Evolutionary conservation across 1,140 invertebrate genomes (phyloP).

Genomic region (Leptopilina clavipes): DNA sequence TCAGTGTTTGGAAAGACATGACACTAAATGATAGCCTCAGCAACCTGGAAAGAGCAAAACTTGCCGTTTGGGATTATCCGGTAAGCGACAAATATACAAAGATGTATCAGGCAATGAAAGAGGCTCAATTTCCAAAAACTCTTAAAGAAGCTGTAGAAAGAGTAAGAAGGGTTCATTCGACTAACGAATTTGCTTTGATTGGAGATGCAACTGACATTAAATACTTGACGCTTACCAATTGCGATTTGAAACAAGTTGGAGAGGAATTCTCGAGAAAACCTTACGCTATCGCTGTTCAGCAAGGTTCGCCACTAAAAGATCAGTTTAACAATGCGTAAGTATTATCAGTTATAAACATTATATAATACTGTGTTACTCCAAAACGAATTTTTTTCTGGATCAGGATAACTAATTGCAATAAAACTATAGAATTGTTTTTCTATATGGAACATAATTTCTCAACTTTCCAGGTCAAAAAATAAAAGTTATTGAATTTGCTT

Average conservation of each 20-base stretch:
- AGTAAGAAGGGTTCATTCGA: slow-evolving; percentile 82
- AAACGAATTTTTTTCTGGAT: too few relatives aligned
- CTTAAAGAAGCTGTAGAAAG: slow-evolving; percentile 86
- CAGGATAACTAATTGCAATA: too few relatives aligned
- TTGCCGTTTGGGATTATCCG: slow-evolving; percentile 99
- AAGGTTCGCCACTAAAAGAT: slow-evolving; percentile 94
- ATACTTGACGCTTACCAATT: slow-evolving; percentile 90
- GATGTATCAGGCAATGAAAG: slow-evolving; percentile 98
- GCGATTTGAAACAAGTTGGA: slow-evolving; percentile 92
- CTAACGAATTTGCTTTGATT: slow-evolving; percentile 94
- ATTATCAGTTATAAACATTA: background rate
- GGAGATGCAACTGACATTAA: slow-evolving; percentile 95
- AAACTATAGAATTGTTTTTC: too few relatives aligned
- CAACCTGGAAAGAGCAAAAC: slow-evolving; percentile 91
- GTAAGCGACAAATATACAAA: slow-evolving; percentile 99
- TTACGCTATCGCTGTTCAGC: slow-evolving; percentile 96
- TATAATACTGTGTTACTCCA: too few relatives aligned
- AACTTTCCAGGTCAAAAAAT: too few relatives aligned
- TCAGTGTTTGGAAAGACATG: slow-evolving; percentile 98
- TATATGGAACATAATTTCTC: too few relatives aligned
- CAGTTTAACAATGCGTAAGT: slow-evolving; percentile 93
- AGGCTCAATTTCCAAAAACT: slow-evolving; percentile 85
- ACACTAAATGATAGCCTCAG: slow-evolving; percentile 93
- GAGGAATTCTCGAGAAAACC: slow-evolving; percentile 98
- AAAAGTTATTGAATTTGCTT: too few relatives aligned